phyloP scores from a whole-genome alignment of 2,888 invertebrate genomes.

The Diachrysia chrysitis region DNA sequence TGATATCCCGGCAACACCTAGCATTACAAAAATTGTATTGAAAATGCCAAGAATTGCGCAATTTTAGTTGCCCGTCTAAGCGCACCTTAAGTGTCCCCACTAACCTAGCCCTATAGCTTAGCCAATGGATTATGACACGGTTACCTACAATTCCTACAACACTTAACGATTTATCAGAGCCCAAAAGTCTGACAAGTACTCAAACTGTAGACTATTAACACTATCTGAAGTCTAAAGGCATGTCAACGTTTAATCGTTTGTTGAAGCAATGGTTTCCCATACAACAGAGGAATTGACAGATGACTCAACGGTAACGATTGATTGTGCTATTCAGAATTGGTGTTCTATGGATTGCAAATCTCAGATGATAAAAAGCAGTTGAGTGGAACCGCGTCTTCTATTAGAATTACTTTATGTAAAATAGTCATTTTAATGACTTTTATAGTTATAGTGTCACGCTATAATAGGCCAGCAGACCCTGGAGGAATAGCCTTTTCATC shows the following conservation, averaged over 20 bases:
- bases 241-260: constrained; percentile 4
- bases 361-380: background rate
- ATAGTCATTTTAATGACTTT: background rate
- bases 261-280: constrained; percentile 1
- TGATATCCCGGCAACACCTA: too few species aligned
- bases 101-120: background rate
- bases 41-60: too few species aligned
- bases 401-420: too few species aligned
- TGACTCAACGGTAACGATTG: constrained; percentile 3
- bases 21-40: too few species aligned
- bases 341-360: background rate
- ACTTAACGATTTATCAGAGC: background rate
- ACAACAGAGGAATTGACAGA: background rate
- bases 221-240: constrained; percentile 1
- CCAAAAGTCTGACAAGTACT: constrained; percentile 1
- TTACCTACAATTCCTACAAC: background rate
- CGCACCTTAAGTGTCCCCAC: too few species aligned
- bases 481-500: too few species aligned
- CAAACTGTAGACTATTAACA: constrained; percentile 1
- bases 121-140: background rate
- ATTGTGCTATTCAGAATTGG: background rate
- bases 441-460: background rate
- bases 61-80: too few species aligned
- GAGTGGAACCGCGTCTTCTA: background rate
- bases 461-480: too few species aligned